phyloP scores from a whole-genome alignment of 1,140 invertebrate species.

The Aphelenchoides avenae region DNA sequence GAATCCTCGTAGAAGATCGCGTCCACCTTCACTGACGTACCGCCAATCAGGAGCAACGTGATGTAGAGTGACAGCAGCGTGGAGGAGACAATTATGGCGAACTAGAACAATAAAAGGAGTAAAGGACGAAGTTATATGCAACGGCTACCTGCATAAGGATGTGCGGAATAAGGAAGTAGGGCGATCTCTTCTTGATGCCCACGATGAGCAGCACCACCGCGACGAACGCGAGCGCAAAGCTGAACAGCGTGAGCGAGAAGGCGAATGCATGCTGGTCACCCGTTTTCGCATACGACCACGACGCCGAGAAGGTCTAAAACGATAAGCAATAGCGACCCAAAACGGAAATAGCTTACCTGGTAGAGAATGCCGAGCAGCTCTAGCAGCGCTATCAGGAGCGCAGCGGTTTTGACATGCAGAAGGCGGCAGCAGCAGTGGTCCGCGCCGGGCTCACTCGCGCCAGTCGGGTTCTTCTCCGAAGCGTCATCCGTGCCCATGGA shows the following conservation, averaged over 20 bases:
- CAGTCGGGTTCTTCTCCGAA: too few species aligned
- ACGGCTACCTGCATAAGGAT: constrained; percentile 30
- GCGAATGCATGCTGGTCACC: constrained; percentile 35
- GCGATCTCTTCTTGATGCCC: constrained; percentile 22
- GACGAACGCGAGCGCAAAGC: constrained; percentile 25
- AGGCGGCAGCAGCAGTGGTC: constrained; percentile 19
- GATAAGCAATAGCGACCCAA: constrained; percentile 5
- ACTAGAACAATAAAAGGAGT: constrained; percentile 18
- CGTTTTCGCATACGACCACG: constrained; percentile 27
- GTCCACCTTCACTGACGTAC: constrained; percentile 36
- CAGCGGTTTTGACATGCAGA: constrained; percentile 9
- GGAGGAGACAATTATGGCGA: constrained; percentile 25
- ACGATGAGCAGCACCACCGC: constrained; percentile 26
- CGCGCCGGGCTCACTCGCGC: too few species aligned
- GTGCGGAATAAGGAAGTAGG: constrained; percentile 36
- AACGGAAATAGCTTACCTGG: constrained; percentile 23
- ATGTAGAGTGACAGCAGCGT: constrained; percentile 20
- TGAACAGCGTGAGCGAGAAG: constrained; percentile 30
- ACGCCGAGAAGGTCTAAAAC: constrained; percentile 15
- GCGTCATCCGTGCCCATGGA: too few species aligned
- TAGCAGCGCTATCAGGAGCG: constrained; percentile 21
- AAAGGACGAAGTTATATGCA: background rate
- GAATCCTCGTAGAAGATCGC: constrained; percentile 37
- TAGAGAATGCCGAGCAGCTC: constrained; percentile 30
- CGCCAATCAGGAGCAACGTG: constrained; percentile 26